Percentiles rank a stretch among this genome's conserved stretches.
These are phyloP conservation scores for Neotoma lepida DNA, from an alignment of 2,113 vertebrate genomes.

Conservation along the genomic window DNA sequence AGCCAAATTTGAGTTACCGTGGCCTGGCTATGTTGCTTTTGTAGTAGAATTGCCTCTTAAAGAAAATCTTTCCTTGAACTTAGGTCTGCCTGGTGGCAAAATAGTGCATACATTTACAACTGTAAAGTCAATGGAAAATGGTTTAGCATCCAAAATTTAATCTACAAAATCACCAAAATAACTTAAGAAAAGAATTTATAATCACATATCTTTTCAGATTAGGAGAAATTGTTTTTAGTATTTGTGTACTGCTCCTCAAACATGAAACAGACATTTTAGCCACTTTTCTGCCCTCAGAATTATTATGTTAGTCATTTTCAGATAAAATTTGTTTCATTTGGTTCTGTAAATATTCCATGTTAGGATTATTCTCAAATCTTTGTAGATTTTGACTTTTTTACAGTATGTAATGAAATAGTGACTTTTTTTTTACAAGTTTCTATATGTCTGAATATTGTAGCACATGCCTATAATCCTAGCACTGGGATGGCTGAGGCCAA, in stretches of 20 bases:
- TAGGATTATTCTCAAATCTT: background rate
- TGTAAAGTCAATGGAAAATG: background rate
- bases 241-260: background rate
- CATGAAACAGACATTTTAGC: background rate
- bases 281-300: background rate
- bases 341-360: slow-evolving; percentile 12
- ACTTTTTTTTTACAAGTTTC: background rate
- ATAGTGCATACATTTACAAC: background rate
- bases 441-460: background rate
- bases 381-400: slow-evolving; percentile 18
- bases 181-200: background rate
- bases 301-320: slow-evolving; percentile 2
- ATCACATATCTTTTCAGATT: background rate
- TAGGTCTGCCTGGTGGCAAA: background rate
- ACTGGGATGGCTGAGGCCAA: background rate
- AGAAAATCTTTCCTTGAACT: background rate
- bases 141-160: background rate
- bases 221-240: background rate
- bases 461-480: background rate
- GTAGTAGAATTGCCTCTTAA: background rate
- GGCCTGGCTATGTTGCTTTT: background rate
- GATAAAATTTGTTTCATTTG: background rate
- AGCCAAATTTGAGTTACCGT: background rate
- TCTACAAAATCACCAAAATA: slow-evolving; percentile 10
- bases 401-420: background rate